Conservation (phyloP, 2,888 invertebrate species). For the Antitype chi region DNA sequence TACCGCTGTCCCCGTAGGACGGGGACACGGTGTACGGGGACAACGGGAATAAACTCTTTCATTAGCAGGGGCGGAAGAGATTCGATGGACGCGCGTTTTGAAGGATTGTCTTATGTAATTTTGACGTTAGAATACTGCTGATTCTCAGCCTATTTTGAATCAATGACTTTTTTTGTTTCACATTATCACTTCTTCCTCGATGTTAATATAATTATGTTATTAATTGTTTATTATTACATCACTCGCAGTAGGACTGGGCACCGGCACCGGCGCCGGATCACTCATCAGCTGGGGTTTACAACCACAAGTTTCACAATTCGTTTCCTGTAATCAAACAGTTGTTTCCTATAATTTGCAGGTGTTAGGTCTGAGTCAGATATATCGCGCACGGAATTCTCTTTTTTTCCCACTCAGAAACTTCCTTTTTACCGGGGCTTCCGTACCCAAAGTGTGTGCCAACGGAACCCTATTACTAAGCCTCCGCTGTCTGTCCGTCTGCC, state of each 20-base stretch:
- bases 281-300: slow-evolving; percentile 3
- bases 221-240: not conserved
- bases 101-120: not conserved
- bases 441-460: too few relatives aligned
- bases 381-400: not conserved
- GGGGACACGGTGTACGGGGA: too few relatives aligned
- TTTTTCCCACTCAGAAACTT: not conserved
- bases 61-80: not conserved
- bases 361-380: not conserved
- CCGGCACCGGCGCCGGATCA: not conserved
- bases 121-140: too few relatives aligned
- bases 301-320: slow-evolving; percentile 14
- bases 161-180: not conserved
- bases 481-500: too few relatives aligned
- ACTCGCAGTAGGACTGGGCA: not conserved
- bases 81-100: not conserved
- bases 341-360: not conserved
- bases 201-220: not conserved
- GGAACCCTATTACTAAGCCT: too few relatives aligned
- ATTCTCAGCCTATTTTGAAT: too few relatives aligned
- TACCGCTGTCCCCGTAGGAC: too few relatives aligned
- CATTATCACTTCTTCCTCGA: not conserved
- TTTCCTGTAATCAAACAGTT: slow-evolving; percentile 17
- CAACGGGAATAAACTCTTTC: too few relatives aligned
- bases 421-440: not conserved